Base-by-base conservation (phyloP, 2,113 vertebrate genomes). In the Picathartes gymnocephalus region DNA sequence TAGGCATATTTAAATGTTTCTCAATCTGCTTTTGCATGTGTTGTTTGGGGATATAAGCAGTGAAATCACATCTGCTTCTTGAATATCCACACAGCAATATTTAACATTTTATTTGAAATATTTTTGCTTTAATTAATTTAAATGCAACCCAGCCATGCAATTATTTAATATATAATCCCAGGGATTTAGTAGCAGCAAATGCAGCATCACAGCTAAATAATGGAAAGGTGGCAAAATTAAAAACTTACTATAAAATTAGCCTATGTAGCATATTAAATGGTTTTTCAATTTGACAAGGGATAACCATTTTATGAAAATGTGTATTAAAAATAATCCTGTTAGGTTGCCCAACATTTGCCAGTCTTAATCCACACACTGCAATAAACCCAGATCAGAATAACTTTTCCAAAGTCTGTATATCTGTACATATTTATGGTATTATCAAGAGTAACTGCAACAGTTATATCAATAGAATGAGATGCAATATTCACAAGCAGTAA, bases 301-400 rank as follows among this genome's bases (percentile, higher is more conserved):
- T 86, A 93, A 83, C 57, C 7, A 44, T 74, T 82, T 95, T 80
- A 90, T 80, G 42, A 64, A 91, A 96, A 71, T 9, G 31, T 47
- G 33, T 88, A 79, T 74, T 92, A 70, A 93, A 92, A 88, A 48
- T 69, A 91, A 96, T 93, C 79, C 54, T 82, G n/a, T 77, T 87
- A 57, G 12, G 10, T 37, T 57, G 25, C 54, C 42, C 40, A 54
- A 2, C 40, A 20, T 69, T 85, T 87, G 64, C 30, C 64, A 81
- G 18, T 82, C 54, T 96, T 81, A 64, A 42, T 33, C 64, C 45
- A 65, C 15, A 44, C 25, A 54, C 6, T 17, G 50, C 48, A 93
- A 79, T 77, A 92, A 94, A 79, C 6, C 12, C 35, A 25, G 15
- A 48, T 45, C 6, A 30, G 21, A 88, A 22, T 56, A 84, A 64